These are phyloP conservation scores for Brachirus orientalis DNA, from an alignment of 2,113 vertebrate genomes.

Conservation along the genomic window DNA sequence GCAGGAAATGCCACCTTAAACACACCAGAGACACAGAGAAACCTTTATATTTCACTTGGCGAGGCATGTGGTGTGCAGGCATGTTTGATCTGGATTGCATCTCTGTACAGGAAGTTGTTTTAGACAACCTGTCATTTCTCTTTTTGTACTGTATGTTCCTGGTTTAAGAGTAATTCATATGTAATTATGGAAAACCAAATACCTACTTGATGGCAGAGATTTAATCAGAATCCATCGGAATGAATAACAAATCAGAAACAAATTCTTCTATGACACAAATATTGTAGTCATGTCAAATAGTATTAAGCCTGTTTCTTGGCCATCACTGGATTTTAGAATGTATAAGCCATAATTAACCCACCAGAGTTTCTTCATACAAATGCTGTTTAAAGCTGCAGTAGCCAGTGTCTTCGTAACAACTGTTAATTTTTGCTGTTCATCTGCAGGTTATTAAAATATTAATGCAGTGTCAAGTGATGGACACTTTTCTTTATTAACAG, in stretches of 20 bases:
- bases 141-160: slow-evolving; percentile 1
- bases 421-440: too few species aligned
- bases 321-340: background rate
- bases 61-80: background rate
- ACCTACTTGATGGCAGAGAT: too few species aligned
- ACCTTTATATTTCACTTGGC: background rate
- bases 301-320: background rate
- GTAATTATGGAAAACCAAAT: too few species aligned
- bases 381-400: too few species aligned
- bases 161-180: background rate
- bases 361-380: too few species aligned
- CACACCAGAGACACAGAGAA: slow-evolving; percentile 12
- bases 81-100: slow-evolving; percentile 46
- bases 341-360: too few species aligned
- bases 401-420: too few species aligned
- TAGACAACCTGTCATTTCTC: slow-evolving; percentile 21
- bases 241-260: background rate
- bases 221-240: background rate
- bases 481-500: too few species aligned
- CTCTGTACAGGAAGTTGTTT: slow-evolving; percentile 38
- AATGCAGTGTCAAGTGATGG: too few species aligned
- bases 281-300: too few species aligned
- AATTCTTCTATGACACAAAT: too few species aligned
- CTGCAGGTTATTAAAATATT: too few species aligned
- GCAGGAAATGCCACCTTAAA: slow-evolving; percentile 8